Evolutionary conservation across 2,797 vertebrate genomes (phyloP).

Genomic region (Rousettus madagascariensis): DNA sequence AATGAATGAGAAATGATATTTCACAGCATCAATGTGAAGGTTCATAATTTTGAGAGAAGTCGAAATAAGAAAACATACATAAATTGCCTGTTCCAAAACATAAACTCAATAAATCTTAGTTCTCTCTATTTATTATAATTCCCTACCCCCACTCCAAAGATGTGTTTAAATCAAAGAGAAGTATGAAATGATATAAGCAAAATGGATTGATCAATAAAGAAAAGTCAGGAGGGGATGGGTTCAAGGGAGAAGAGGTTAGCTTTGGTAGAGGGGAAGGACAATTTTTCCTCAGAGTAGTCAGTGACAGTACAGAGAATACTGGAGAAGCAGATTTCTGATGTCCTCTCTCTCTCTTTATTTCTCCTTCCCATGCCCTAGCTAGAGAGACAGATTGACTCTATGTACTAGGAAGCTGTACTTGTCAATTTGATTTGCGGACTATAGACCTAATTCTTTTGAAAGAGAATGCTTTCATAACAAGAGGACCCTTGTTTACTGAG

Average conservation of each 20-base stretch:
- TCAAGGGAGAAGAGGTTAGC: background rate
- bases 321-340: background rate
- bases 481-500: background rate
- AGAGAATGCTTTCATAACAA: background rate
- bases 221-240: background rate
- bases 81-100: background rate
- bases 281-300: background rate
- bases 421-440: background rate
- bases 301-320: background rate
- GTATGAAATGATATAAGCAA: background rate
- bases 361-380: background rate
- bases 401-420: background rate
- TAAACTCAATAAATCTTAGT: background rate
- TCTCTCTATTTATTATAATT: background rate
- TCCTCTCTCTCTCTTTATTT: background rate
- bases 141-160: background rate
- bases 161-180: conserved; percentile 6
- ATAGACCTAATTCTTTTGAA: background rate
- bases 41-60: background rate
- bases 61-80: background rate
- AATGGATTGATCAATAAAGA: background rate
- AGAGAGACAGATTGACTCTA: background rate
- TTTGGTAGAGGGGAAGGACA: background rate
- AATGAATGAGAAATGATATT: conserved; percentile 25
- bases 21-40: background rate